phyloP scores from a whole-genome alignment of 2,888 invertebrate genomes.

The Lasioglossum pauxillum region DNA sequence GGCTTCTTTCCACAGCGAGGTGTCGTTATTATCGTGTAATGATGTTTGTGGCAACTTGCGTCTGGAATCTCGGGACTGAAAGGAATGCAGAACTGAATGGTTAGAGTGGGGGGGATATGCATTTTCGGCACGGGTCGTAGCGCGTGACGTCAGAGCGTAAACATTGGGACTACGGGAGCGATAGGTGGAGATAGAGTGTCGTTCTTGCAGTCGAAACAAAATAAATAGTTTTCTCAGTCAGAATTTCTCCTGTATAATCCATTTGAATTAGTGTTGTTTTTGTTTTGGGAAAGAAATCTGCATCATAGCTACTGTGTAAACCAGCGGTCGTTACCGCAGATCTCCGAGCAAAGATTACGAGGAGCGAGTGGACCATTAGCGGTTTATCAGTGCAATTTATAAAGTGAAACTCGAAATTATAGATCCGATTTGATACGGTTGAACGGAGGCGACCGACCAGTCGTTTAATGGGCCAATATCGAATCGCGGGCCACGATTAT shows the following conservation, averaged over 20 bases:
- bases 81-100: too few species aligned
- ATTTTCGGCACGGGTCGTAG: too few species aligned
- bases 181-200: too few species aligned
- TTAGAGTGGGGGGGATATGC: too few species aligned
- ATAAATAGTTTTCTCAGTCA: neutral
- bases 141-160: too few species aligned
- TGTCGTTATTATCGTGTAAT: neutral
- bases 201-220: too few species aligned
- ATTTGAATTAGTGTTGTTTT: neutral
- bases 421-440: conserved; percentile 37
- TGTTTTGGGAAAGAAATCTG: neutral
- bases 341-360: conserved; percentile 23
- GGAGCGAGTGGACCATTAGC: conserved; percentile 34
- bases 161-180: too few species aligned
- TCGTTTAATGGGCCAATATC: conserved; percentile 42
- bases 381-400: conserved; percentile 52
- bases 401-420: conserved; percentile 52
- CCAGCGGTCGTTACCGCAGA: conserved; percentile 19
- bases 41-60: neutral
- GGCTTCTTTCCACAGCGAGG: neutral
- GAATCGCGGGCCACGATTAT: conserved; percentile 25
- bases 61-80: neutral
- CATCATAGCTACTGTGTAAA: conserved; percentile 13
- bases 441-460: neutral
- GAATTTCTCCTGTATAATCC: neutral